A percentile compares a stretch with the other conserved stretches of the same genome.
Evolutionary conservation across 2,888 invertebrate genomes (phyloP).

Genomic region (Himalopsyche japonica): DNA sequence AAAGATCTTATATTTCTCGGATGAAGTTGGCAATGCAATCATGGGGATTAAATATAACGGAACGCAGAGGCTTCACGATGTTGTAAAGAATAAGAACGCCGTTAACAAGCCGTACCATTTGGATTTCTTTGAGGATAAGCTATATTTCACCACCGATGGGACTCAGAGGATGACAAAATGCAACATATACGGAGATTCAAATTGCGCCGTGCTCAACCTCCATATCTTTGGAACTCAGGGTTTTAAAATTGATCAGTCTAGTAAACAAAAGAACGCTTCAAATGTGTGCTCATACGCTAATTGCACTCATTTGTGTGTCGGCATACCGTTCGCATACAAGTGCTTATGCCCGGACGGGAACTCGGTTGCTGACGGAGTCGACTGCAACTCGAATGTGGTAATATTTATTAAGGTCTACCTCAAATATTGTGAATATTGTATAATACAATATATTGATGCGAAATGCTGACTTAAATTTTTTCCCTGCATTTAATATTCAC

Average conservation of each 20-base stretch:
- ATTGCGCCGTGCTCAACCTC: constrained; percentile 55
- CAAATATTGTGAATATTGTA: no score
- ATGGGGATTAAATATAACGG: constrained; percentile 58
- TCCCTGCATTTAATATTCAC: no score
- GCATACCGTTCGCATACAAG: constrained; percentile 52
- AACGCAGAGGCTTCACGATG: constrained; percentile 48
- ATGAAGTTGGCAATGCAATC: constrained; percentile 62
- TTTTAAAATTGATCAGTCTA: constrained; percentile 59
- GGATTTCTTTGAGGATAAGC: constrained; percentile 73
- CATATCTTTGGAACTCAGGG: constrained; percentile 54
- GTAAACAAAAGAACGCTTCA: constrained; percentile 56
- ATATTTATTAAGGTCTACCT: neutral
- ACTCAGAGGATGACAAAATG: constrained; percentile 64
- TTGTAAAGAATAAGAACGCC: constrained; percentile 53
- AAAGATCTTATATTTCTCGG: constrained; percentile 75
- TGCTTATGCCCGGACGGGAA: constrained; percentile 63
- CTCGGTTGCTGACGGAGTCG: constrained; percentile 27
- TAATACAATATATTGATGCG: no score
- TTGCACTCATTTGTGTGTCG: constrained; percentile 67
- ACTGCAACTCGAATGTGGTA: neutral
- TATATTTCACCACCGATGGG: constrained; percentile 70
- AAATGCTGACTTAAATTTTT: no score
- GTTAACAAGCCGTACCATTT: constrained; percentile 66
- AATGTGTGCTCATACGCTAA: constrained; percentile 58
- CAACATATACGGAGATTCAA: constrained; percentile 56